These are phyloP conservation scores for Notolabrus celidotus DNA, from an alignment of 2,797 vertebrate species.

Conservation along the genomic window DNA sequence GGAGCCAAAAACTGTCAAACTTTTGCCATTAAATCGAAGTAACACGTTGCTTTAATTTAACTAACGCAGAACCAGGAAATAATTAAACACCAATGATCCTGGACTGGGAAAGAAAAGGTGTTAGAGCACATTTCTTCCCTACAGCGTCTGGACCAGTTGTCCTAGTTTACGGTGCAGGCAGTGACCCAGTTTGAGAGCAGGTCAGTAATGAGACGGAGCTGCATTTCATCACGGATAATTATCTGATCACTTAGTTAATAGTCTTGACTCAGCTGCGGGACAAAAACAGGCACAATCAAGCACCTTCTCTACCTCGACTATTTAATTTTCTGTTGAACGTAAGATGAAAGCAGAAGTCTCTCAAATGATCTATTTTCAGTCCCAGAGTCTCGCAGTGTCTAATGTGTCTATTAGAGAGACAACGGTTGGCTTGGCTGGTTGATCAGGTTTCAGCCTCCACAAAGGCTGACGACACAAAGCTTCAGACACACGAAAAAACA, in stretches of 20 bases:
- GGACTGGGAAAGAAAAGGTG: neutral
- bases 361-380: slow-evolving; percentile 5
- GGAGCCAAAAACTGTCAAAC: neutral
- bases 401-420: slow-evolving; percentile 13
- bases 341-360: neutral
- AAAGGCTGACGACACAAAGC: neutral
- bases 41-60: neutral
- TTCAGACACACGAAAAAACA: slow-evolving; percentile 7
- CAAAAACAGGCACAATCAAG: neutral
- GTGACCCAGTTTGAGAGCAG: neutral
- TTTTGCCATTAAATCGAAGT: too few species aligned
- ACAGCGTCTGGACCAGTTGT: neutral
- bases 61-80: too few species aligned
- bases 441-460: slow-evolving; percentile 49
- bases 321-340: neutral
- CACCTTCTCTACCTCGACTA: neutral
- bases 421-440: neutral
- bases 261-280: neutral
- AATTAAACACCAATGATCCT: too few species aligned
- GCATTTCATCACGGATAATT: slow-evolving; percentile 24
- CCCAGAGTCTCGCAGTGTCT: slow-evolving; percentile 6
- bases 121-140: neutral
- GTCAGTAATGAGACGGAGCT: neutral
- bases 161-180: slow-evolving; percentile 6
- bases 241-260: neutral